Conservation (phyloP, 1,140 invertebrate species). For the Plutomurus gul region DNA sequence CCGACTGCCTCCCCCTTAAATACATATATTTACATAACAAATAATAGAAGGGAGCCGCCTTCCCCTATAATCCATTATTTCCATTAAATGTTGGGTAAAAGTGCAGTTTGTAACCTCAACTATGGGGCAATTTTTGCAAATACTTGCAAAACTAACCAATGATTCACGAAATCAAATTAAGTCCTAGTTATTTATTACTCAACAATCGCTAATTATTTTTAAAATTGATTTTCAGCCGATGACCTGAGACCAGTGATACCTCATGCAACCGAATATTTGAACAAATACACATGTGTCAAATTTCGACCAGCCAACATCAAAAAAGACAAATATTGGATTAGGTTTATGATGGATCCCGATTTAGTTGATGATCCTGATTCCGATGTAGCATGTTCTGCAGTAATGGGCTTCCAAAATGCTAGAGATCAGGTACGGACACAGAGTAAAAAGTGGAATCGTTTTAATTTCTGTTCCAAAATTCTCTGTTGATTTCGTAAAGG, state of each 20-base stretch:
- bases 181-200: background rate
- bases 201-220: too few relatives aligned
- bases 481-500: background rate
- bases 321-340: background rate
- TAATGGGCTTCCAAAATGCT: background rate
- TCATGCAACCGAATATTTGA: background rate
- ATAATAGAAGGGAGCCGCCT: background rate
- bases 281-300: background rate
- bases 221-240: background rate
- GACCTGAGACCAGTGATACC: background rate
- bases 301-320: background rate
- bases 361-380: background rate
- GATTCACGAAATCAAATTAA: too few relatives aligned
- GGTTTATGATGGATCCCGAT: background rate
- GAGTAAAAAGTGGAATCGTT: background rate
- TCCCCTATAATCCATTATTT: background rate
- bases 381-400: background rate
- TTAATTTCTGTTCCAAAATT: background rate
- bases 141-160: too few relatives aligned
- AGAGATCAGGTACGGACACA: constrained; percentile 1
- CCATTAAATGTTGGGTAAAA: background rate
- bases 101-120: too few relatives aligned
- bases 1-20: too few relatives aligned
- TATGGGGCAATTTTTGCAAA: too few relatives aligned
- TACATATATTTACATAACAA: too few relatives aligned